Conservation (phyloP, 2,113 vertebrate genomes). For the Phoxinus phoxinus region DNA sequence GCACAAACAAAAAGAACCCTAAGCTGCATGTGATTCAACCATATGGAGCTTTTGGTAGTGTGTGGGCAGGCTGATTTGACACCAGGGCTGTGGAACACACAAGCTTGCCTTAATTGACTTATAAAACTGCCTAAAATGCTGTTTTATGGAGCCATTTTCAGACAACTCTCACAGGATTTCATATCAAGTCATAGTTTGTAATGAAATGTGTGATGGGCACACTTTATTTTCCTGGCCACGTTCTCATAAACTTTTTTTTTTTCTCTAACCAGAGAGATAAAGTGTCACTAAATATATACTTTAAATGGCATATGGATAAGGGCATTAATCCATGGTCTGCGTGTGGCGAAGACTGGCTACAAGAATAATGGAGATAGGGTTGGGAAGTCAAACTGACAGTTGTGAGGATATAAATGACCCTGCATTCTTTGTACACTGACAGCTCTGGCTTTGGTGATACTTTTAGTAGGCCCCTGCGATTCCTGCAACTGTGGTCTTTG, state of each 20-base stretch:
- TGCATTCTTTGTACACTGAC: constrained; percentile 76
- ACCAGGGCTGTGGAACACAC: constrained; percentile 63
- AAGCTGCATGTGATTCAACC: constrained; percentile 66
- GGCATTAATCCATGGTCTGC: constrained; percentile 40
- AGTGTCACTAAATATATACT: constrained; percentile 57
- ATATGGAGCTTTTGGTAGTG: constrained; percentile 66
- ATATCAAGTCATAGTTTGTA: constrained; percentile 74
- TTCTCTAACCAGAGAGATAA: constrained; percentile 53
- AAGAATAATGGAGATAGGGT: constrained; percentile 41
- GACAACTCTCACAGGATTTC: constrained; percentile 69
- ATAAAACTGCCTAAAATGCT: constrained; percentile 73
- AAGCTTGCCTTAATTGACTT: constrained; percentile 75
- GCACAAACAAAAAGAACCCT: constrained; percentile 30
- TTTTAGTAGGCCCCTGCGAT: constrained; percentile 73
- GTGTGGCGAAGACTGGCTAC: constrained; percentile 36
- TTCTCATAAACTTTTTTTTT: constrained; percentile 54
- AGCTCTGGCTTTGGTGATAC: constrained; percentile 68
- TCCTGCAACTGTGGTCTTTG: constrained; percentile 61
- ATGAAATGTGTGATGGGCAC: constrained; percentile 66
- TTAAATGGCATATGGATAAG: constrained; percentile 44
- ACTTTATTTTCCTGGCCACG: constrained; percentile 67
- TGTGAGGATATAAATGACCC: constrained; percentile 70
- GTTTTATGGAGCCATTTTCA: constrained; percentile 75
- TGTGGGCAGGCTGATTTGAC: constrained; percentile 70
- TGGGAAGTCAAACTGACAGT: constrained; percentile 66